Evolutionary conservation across 2,113 vertebrate species (phyloP), one percentile per base, ranked within the genome.

Genomic region (Gracilinanus agilis): DNA sequence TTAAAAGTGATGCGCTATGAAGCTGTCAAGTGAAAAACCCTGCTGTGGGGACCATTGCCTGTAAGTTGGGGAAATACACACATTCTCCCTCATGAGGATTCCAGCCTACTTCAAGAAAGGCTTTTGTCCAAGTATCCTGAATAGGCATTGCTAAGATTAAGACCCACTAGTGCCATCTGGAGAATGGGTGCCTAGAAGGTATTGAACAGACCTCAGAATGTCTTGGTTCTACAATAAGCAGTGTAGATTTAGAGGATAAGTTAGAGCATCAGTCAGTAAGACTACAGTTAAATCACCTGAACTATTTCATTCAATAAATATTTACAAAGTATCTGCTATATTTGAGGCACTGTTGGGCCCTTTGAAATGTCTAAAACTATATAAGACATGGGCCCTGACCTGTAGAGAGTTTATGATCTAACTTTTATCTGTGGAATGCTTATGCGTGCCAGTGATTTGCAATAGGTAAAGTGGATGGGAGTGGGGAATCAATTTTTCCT

Each of bases 1-100:
- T 96, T 95, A 94, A 91, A 96, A 97, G 91, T 91, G 94, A 93
- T 93, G 90, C 25, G 90, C 58, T 40, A 16, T 83, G 90, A 94
- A 94, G 92, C 91, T 95, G 88, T 94, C 94, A 95, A 91, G 53
- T 94, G 67, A 58, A 95, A 95, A 94, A 54, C 49, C 24, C 53
- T 92, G 8, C 55, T 94, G 75, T 93, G 94, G 54, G 93, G 67
- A 95, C 40, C 58, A 58, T 24, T 75, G 8, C 88, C 92, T 95
- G 49, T 44, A 95, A 89, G 92, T 61, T 24, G 8, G n/a, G 10
- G 44, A 67, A 90, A 92, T 44, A 24, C 49, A 40, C 1, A 25
- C 58, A 89, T 44, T 24, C 54, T 93, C 90, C 88, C 90, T 92
- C 83, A 54, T 90, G 1, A 29, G 91, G n/a, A n/a, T 0, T 83